Evolutionary conservation across 1,140 invertebrate genomes (phyloP).

Genomic region (Euura lappo): DNA sequence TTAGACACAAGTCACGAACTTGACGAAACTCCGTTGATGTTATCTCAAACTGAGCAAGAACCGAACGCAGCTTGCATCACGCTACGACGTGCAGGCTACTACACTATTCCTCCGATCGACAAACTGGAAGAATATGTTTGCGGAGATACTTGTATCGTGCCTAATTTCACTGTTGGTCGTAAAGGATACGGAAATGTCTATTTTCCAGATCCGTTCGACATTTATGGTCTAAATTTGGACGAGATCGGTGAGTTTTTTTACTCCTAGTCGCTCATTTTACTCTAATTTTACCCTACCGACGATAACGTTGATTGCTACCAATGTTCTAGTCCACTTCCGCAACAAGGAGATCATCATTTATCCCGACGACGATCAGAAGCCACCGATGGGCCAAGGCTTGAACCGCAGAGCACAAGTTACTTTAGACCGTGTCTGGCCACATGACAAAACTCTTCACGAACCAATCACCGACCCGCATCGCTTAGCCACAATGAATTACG

Average conservation of each 20-base stretch:
- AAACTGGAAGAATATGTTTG: conserved; percentile 65
- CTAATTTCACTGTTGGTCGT: conserved; percentile 90
- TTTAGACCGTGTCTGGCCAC: conserved; percentile 93
- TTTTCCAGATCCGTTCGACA: conserved; percentile 86
- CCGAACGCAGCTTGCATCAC: conserved; percentile 69
- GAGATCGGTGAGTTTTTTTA: conserved; percentile 69
- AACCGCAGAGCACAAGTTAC: conserved; percentile 94
- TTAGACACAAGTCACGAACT: conserved; percentile 45
- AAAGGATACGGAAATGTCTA: conserved; percentile 92
- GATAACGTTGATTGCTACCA: not conserved
- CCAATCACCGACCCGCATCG: conserved; percentile 83
- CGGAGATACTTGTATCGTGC: conserved; percentile 80
- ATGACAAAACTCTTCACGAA: conserved; percentile 81
- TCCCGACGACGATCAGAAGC: conserved; percentile 72
- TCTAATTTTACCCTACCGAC: not conserved
- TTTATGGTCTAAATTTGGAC: conserved; percentile 89
- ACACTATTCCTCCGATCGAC: conserved; percentile 73
- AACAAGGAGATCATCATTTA: conserved; percentile 80
- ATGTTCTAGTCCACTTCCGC: conserved; percentile 68
- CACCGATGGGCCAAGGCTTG: conserved; percentile 83
- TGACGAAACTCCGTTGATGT: conserved; percentile 36
- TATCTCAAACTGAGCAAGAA: conserved; percentile 47
- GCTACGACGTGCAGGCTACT: conserved; percentile 76
- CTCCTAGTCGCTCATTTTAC: conserved; percentile 9
- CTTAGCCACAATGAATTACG: conserved; percentile 84